Base-by-base conservation (phyloP, 1,140 invertebrate genomes). In the Zaprionus davidi region DNA sequence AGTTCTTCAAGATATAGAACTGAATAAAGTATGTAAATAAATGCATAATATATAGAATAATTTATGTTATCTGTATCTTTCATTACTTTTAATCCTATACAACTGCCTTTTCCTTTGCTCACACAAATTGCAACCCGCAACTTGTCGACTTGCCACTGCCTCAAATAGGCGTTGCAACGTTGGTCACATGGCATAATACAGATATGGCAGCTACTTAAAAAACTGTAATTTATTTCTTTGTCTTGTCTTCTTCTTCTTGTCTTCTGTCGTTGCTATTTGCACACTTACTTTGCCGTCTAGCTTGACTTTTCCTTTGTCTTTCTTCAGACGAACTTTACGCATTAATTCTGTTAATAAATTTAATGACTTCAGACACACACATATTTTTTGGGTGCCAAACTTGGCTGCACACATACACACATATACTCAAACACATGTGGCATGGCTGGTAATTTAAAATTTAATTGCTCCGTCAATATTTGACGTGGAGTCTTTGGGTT, bases 261-360 rank as follows among this genome's bases (percentile, higher is more conserved):
- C 36, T 34, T 34, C 9, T 34, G 20, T 51, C 20, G 20, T 51
- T 12, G 11, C 12, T 51, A 13, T 51, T 51, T 51, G 46, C 46
- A 11, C 46, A 51, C 46, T 51, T 51, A 51, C 46, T 51, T 24
- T 51, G 3, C 20, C 46, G 46, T 51, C 46, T 51, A 20, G 17
- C 46, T 12, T 12, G 46, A 22, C 20, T 51, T 24, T 46, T n/a
- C 26, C 53, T 56, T 28, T 56, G 38, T 81, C 83, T 84, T 87
- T 73, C 71, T 68, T 76, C 60, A 44, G 46, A 41, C 17, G 60
- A 88, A 88, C 81, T 88, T 88, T 84, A 76, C 69, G 81, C 84
- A 88, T 88, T 88, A 88, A 88, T 90, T 84, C 75, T 79, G 84
- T 88, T 88, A 88, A 88, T 88, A 88, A 84, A 84, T 88, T 88